Percentiles rank a stretch among this genome's conserved stretches.
Conservation (phyloP, 2,888 invertebrate species). For the Drosophila picticornis region DNA sequence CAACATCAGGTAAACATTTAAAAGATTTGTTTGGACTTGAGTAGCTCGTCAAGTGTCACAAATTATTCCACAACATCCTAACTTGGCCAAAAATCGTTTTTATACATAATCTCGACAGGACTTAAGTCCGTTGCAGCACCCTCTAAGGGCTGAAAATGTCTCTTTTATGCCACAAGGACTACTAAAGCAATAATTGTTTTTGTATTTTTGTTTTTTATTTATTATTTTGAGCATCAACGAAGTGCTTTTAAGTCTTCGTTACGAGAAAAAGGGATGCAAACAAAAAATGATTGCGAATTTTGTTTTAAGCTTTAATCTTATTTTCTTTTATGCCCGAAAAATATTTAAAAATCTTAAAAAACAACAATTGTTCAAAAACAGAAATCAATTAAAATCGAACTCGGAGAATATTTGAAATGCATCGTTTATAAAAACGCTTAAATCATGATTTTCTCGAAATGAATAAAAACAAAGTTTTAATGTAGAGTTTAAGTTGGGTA, state of each 20-base stretch:
- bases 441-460: fast-evolving
- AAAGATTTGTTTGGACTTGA: neutral
- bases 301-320: neutral
- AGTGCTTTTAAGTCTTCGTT: neutral
- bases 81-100: neutral
- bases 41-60: neutral
- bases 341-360: neutral
- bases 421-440: neutral
- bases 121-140: neutral
- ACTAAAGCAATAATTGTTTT: neutral
- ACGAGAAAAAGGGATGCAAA: neutral
- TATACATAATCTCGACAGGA: neutral
- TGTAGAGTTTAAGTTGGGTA: neutral
- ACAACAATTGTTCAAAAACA: neutral
- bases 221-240: no score
- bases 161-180: neutral
- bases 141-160: neutral
- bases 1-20: neutral
- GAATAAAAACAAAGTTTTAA: neutral
- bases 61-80: neutral
- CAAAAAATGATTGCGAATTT: neutral
- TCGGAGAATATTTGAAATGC: neutral
- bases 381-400: neutral
- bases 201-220: neutral
- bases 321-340: neutral